A percentile compares a stretch with the other conserved stretches of the same genome.
Evolutionary conservation across 2,113 vertebrate species (phyloP).

Genomic region (Pomatostomus ruficeps): DNA sequence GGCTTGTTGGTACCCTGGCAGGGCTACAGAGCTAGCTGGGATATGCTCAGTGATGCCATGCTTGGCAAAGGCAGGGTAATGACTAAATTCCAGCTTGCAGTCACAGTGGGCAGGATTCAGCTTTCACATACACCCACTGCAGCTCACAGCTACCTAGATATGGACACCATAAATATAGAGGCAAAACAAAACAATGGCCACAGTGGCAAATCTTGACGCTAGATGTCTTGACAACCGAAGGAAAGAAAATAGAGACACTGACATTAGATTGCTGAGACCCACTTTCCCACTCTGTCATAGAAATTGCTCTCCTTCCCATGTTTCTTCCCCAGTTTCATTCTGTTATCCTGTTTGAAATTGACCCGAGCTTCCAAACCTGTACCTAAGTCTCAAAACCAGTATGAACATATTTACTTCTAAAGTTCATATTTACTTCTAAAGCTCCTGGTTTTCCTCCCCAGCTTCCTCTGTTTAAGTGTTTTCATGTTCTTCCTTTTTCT

Average conservation of each 20-base stretch:
- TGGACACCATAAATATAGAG: not conserved
- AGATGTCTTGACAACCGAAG: not conserved
- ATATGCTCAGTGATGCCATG: rapidly evolving
- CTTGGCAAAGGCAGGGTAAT: not conserved
- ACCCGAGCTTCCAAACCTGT: not conserved
- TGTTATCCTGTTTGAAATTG: not conserved
- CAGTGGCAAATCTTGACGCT: not conserved
- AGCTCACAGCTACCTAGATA: not conserved
- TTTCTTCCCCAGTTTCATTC: not conserved
- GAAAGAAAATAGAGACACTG: not conserved
- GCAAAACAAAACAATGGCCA: not conserved
- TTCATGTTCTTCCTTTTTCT: not conserved
- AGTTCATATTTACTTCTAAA: not conserved
- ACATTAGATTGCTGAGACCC: not conserved
- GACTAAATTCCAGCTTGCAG: not conserved
- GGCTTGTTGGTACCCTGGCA: not conserved
- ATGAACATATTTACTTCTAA: not conserved
- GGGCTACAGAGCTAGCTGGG: not conserved
- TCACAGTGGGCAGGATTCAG: not conserved
- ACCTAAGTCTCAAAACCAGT: not conserved
- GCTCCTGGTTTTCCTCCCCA: not conserved
- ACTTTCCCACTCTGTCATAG: not conserved
- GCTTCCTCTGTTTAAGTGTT: not conserved
- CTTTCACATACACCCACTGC: not conserved
- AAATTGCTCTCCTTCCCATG: not conserved